A percentile compares a stretch with the other conserved stretches of the same genome.
phyloP scores from a whole-genome alignment of 2,113 vertebrate species.

The Ursus arctos region DNA sequence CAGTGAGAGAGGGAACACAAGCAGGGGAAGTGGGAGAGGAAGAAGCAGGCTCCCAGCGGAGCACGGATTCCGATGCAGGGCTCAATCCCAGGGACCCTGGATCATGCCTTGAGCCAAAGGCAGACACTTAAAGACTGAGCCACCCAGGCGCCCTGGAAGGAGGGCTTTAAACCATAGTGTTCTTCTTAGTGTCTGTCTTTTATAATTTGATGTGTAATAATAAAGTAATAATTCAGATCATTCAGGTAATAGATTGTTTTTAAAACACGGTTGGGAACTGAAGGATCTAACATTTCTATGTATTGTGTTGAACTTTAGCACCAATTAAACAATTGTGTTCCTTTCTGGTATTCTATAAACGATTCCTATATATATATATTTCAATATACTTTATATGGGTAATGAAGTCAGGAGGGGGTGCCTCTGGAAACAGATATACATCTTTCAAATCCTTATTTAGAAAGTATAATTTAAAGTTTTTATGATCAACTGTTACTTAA shows the following conservation, averaged over 20 bases:
- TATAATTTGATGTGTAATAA: not conserved
- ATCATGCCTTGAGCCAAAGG: too few relatives aligned
- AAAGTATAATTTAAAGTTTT: not conserved
- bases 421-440: not conserved
- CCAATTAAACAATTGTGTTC: not conserved
- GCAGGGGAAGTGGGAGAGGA: too few relatives aligned
- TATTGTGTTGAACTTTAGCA: not conserved
- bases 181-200: too few relatives aligned
- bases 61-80: too few relatives aligned
- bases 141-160: too few relatives aligned
- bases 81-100: too few relatives aligned
- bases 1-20: too few relatives aligned
- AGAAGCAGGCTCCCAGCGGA: too few relatives aligned
- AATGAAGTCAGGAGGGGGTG: not conserved
- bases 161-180: too few relatives aligned
- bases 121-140: too few relatives aligned
- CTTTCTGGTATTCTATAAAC: not conserved
- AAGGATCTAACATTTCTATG: not conserved
- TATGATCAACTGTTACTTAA: constrained; percentile 18
- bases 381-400: not conserved
- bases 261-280: not conserved
- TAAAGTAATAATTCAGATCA: not conserved
- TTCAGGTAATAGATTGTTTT: not conserved
- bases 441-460: constrained; percentile 8
- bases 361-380: not conserved